Conservation (phyloP, 1,140 invertebrate genomes). For the Theocolax elegans region DNA sequence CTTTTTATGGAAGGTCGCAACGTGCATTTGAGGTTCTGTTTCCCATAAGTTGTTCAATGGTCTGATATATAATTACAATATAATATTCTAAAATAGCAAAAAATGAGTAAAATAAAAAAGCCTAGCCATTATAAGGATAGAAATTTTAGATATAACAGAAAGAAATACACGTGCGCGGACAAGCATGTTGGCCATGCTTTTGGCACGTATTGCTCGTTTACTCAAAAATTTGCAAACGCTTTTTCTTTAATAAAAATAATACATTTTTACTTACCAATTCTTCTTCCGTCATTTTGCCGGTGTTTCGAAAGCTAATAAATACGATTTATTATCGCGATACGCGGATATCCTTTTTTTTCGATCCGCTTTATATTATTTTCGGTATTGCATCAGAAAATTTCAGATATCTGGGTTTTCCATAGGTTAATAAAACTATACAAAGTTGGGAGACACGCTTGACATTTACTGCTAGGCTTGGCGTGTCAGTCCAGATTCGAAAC, state of each 20-base stretch:
- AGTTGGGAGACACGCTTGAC: too few relatives aligned
- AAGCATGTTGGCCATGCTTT: constrained; percentile 9
- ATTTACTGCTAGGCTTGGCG: too few relatives aligned
- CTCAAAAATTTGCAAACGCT: neutral
- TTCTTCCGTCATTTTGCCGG: constrained; percentile 43
- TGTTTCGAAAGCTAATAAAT: too few relatives aligned
- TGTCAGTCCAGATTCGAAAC: neutral
- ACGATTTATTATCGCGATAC: too few relatives aligned
- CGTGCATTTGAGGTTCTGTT: constrained; percentile 30
- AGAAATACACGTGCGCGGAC: neutral
- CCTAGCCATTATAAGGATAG: too few relatives aligned
- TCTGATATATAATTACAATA: too few relatives aligned
- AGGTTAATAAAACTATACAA: neutral
- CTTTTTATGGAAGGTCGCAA: constrained; percentile 15
- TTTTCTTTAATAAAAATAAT: too few relatives aligned
- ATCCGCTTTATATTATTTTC: constrained; percentile 6
- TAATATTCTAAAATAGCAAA: too few relatives aligned
- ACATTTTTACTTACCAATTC: constrained; percentile 40
- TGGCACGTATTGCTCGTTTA: neutral
- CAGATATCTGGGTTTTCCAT: constrained; percentile 6
- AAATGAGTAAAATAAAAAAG: too few relatives aligned
- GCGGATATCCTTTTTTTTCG: too few relatives aligned
- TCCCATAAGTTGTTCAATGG: too few relatives aligned
- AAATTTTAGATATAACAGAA: too few relatives aligned
- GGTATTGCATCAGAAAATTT: constrained; percentile 38